phyloP scores from a whole-genome alignment of 2,888 invertebrate species.

The Scaeva pyrastri region DNA sequence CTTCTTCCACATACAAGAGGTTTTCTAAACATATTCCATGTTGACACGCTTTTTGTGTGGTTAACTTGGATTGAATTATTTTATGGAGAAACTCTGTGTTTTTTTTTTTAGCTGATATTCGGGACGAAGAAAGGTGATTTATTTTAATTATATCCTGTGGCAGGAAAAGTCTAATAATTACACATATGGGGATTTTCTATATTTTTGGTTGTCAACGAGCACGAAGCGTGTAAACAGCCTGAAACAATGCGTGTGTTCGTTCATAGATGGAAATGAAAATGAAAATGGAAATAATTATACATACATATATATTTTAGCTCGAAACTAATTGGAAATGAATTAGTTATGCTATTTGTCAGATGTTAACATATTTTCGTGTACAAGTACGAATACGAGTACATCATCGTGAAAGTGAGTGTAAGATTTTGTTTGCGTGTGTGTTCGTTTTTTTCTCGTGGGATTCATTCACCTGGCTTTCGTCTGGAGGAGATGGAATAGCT shows the following conservation, averaged over 20 bases:
- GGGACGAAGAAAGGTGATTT: slow-evolving; percentile 53
- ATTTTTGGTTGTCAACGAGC: slow-evolving; percentile 49
- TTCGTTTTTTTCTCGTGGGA: slow-evolving; percentile 5
- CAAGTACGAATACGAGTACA: too few relatives aligned
- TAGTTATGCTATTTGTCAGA: slow-evolving; percentile 75
- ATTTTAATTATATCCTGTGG: slow-evolving; percentile 74
- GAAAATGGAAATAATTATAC: slow-evolving; percentile 57
- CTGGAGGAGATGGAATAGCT: not conserved
- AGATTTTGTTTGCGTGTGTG: slow-evolving; percentile 22
- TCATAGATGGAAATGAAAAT: not conserved
- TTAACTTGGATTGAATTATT: slow-evolving; percentile 32
- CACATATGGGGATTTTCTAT: slow-evolving; percentile 57
- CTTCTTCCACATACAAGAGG: not conserved
- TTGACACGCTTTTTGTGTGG: slow-evolving; percentile 45
- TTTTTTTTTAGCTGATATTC: not conserved
- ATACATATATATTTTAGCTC: slow-evolving; percentile 43
- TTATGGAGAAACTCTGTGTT: slow-evolving; percentile 26
- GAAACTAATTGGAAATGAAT: slow-evolving; percentile 75
- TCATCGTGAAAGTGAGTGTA: slow-evolving; percentile 11
- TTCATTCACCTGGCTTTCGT: slow-evolving; percentile 55
- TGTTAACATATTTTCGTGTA: slow-evolving; percentile 60
- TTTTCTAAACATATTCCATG: not conserved
- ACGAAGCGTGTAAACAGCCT: slow-evolving; percentile 22
- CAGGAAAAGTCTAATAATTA: slow-evolving; percentile 67
- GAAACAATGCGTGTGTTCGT: slow-evolving; percentile 29